Evolutionary conservation across 2,797 vertebrate genomes (phyloP), one percentile per base, ranked within the genome.

Genomic region (Taeniopygia guttata): DNA sequence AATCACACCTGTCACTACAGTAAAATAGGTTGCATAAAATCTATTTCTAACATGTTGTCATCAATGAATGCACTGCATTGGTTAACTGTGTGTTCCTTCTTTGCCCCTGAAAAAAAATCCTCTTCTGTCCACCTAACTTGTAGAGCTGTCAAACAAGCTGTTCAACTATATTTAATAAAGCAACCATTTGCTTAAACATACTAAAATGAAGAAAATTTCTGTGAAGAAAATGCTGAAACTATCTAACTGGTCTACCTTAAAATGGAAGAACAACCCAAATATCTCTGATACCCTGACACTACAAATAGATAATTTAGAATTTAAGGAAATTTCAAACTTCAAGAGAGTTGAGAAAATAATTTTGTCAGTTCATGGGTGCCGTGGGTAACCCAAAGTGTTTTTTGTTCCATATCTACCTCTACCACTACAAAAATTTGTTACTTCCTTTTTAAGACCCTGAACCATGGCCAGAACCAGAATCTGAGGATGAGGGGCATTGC

Each of bases 371-470:
- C 8, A 36, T 46, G 18, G 5, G 19, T 46, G 8, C 20, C 1
- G 0, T 23, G 16, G 10, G 63, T 34, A 60, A 46, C 20, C 6
- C 7, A 46, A 30, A 11, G 5, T 38, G 2, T n/a, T 68, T 25
- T 34, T 59, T 38, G 9, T 46, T 52, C 11, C 7, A 6, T 25
- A n/a, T 45, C 29, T 38, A 21, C 32, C 10, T 67, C 19, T 75
- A 8, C 15, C 5, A 14, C 10, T 4, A 9, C 5, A 15, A 43
- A 49, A 75, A 66, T 9, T 7, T 0, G 0, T 46, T 46, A 4
- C 16, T n/a, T 3, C 18, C 6, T 54, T 69, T 52, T 85, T 11
- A 46, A 46, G 63, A 8, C 25, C 10, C 16, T 9, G 6, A 0
- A 0, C 11, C 16, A 21, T 3, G 5, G 13, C 4, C n/a, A 60